Evolutionary conservation across 2,888 invertebrate species (phyloP).

Genomic region (Lycaena phlaeas): DNA sequence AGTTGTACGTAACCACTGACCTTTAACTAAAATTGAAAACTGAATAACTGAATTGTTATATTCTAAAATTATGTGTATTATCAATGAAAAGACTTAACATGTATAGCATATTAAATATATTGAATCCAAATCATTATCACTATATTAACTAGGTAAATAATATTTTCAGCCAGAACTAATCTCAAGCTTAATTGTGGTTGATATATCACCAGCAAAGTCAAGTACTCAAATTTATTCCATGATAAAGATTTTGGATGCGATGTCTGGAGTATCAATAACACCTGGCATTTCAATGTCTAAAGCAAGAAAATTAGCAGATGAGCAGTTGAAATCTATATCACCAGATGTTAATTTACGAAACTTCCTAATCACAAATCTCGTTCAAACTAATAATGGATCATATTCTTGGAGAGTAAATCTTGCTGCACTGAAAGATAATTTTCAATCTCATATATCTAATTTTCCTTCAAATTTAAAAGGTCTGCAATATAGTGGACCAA

Average conservation of each 20-base stretch:
- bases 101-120: no score
- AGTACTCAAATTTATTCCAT: conserved; percentile 76
- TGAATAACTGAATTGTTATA: no score
- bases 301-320: conserved; percentile 76
- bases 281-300: conserved; percentile 77
- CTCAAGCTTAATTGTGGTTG: conserved; percentile 79
- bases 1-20: conserved; percentile 41
- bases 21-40: no score
- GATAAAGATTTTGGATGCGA: conserved; percentile 76
- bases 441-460: conserved; percentile 73
- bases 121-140: no score
- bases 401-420: conserved; percentile 89
- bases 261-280: conserved; percentile 75
- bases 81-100: no score
- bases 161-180: conserved; percentile 73
- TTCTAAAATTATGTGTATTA: no score
- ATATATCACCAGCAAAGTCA: conserved; percentile 78
- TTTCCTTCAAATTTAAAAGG: conserved; percentile 74
- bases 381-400: conserved; percentile 75
- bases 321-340: conserved; percentile 74
- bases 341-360: conserved; percentile 75
- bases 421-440: conserved; percentile 77
- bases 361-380: conserved; percentile 90
- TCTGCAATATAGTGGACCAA: conserved; percentile 77
- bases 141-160: not conserved